These are phyloP conservation scores for Drosophila miranda DNA, from an alignment of 1,140 invertebrate species.

Conservation along the genomic window DNA sequence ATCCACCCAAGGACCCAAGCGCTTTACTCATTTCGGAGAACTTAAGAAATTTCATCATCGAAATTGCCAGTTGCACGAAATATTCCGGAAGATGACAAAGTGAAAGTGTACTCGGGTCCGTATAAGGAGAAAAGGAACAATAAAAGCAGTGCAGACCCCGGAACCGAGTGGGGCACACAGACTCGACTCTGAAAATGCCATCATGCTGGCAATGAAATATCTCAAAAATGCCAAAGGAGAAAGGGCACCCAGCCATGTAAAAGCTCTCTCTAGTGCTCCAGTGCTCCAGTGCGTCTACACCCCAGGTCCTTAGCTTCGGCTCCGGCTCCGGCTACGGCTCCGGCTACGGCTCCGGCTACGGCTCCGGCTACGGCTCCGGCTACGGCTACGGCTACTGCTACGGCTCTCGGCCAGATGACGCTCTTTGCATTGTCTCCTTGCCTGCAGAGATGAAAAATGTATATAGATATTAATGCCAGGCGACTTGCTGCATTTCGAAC, in stretches of 20 bases:
- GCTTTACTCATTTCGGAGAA: constrained; percentile 8
- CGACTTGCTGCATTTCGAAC: constrained; percentile 26
- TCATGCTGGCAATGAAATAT: constrained; percentile 54
- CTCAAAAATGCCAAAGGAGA: constrained; percentile 35
- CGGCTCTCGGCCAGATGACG: constrained; percentile 23
- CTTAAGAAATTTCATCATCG: constrained; percentile 32
- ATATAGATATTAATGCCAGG: constrained; percentile 55
- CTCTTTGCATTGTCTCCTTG: constrained; percentile 52
- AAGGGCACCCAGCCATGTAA: neutral
- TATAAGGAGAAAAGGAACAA: constrained; percentile 10
- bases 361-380: neutral
- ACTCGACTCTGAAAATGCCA: constrained; percentile 35
- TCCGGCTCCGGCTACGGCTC: no score
- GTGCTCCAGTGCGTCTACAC: no score
- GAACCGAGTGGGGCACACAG: constrained; percentile 12
- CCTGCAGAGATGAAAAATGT: constrained; percentile 46
- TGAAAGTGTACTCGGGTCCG: constrained; percentile 38
- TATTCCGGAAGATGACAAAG: constrained; percentile 46
- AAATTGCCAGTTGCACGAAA: constrained; percentile 31
- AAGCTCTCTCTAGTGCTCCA: no score
- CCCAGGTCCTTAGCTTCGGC: no score
- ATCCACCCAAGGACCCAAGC: constrained; percentile 1
- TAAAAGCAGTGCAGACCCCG: constrained; percentile 6
- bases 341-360: neutral
- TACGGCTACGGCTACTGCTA: neutral